These are phyloP conservation scores for Gonioctena quinquepunctata DNA, from an alignment of 1,140 invertebrate species.

Conservation along the genomic window DNA sequence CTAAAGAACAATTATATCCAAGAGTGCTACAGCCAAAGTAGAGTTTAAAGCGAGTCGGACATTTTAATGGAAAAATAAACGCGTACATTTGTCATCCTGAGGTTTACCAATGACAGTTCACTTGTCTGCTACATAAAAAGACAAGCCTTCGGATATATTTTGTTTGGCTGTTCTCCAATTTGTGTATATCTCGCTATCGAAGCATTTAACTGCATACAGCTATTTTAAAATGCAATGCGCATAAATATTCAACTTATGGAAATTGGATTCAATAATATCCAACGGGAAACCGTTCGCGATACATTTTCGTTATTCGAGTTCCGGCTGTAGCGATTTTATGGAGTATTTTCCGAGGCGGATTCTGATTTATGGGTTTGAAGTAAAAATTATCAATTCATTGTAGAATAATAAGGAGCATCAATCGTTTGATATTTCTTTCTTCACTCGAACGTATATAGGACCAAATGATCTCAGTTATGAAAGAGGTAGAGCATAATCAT, in stretches of 20 bases:
- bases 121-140: constrained; percentile 40
- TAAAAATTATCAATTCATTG: constrained; percentile 5
- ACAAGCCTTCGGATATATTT: constrained; percentile 37
- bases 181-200: constrained; percentile 39
- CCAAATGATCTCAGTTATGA: too few relatives aligned
- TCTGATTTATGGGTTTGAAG: constrained; percentile 10
- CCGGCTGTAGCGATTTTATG: constrained; percentile 16
- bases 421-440: too few relatives aligned
- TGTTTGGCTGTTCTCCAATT: constrained; percentile 48
- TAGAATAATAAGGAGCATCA: not conserved
- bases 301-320: constrained; percentile 18
- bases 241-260: constrained; percentile 40
- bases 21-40: not conserved
- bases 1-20: constrained; percentile 2
- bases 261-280: constrained; percentile 34
- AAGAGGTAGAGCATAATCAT: too few relatives aligned
- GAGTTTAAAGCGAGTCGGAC: constrained; percentile 6
- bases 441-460: too few relatives aligned
- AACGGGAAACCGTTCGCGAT: constrained; percentile 20
- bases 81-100: constrained; percentile 45
- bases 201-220: constrained; percentile 38
- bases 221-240: constrained; percentile 34
- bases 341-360: constrained; percentile 10
- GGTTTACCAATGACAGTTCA: constrained; percentile 44
- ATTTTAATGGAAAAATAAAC: constrained; percentile 21